phyloP scores from a whole-genome alignment of 2,888 invertebrate genomes.

The Cerceris rybyensis region DNA sequence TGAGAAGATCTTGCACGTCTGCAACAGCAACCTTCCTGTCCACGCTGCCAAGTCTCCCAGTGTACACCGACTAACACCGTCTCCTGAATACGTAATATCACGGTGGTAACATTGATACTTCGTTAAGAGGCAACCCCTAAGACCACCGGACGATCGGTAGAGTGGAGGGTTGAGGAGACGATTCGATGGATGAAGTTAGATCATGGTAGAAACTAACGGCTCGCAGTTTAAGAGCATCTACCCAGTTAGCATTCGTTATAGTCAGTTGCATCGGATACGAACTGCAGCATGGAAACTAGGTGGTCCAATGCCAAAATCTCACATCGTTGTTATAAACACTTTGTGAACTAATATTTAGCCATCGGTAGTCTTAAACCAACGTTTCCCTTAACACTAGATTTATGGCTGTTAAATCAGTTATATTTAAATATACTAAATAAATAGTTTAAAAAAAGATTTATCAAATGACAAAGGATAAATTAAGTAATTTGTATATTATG shows the following conservation, averaged over 20 bases:
- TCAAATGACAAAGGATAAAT: too few species aligned
- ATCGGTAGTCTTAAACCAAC: too few species aligned
- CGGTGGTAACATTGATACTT: conserved; percentile 70
- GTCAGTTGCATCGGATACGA: conserved; percentile 20
- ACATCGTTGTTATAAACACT: too few species aligned
- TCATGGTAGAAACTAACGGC: conserved; percentile 37
- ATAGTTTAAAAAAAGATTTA: too few species aligned
- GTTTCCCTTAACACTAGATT: too few species aligned
- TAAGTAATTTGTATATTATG: too few species aligned
- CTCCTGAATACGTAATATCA: conserved; percentile 71
- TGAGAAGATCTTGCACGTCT: conserved; percentile 42
- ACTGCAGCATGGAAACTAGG: not conserved
- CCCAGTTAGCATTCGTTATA: conserved; percentile 59
- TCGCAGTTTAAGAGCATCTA: conserved; percentile 53
- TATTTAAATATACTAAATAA: too few species aligned
- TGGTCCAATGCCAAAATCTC: too few species aligned
- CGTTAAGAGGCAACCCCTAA: conserved; percentile 57
- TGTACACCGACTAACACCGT: conserved; percentile 66
- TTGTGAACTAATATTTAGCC: too few species aligned
- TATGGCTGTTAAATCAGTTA: too few species aligned
- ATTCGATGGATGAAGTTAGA: conserved; percentile 48
- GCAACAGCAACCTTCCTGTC: conserved; percentile 41
- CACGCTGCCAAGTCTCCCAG: conserved; percentile 57
- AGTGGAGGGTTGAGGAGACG: not conserved
- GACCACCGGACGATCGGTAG: not conserved